Evolutionary conservation across 2,888 invertebrate genomes (phyloP), one percentile per base, ranked within the genome.

Genomic region (Cybosia mesomella): DNA sequence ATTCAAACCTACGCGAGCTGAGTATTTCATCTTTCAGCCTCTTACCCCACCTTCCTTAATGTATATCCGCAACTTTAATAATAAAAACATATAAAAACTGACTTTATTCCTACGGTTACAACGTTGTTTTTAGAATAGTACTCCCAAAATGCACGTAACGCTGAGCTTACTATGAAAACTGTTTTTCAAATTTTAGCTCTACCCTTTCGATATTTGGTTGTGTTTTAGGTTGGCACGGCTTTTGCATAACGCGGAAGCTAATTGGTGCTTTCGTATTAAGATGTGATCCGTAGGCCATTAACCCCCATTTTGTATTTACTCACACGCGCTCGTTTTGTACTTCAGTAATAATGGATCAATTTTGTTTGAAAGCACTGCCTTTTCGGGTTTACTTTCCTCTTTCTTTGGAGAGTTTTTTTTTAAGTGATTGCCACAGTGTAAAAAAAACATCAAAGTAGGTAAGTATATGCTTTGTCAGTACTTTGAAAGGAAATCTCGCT

Each of bases 181-280:
- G 1, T 9, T n/a, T 34, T 60, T 70, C 61, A 11, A 34, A n/a
- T 32, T 24, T n/a, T 34, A 10, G 63, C 55, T 61, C 28, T 79
- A 59, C 39, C 0, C 2, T 2, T 13, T 18, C 9, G 0, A 5
- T 15, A 54, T 69, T 73, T 55, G 70, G 69, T 60, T n/a, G 58
- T n/a, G 5, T 63, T 71, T 67, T 76, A 0, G 34, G 18, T 32
- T 59, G 21, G 9, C 9, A 22, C 0, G 22, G 32, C 57, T 70
- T 68, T 64, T 78, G 73, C 71, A 72, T 72, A 73, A 70, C 49
- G 43, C 70, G 66, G 70, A 75, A 70, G 74, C 80, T 87, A 87
- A 88, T 88, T 86, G 87, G 81, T 79, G 83, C 82, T 85, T 82
- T 79, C 76, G 76, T 77, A 82, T 85, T 82, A 87, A 84, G 81